A percentile compares a stretch with the other conserved stretches of the same genome.
Evolutionary conservation across 2,888 invertebrate species (phyloP).

Genomic region (Prosapia bicincta): DNA sequence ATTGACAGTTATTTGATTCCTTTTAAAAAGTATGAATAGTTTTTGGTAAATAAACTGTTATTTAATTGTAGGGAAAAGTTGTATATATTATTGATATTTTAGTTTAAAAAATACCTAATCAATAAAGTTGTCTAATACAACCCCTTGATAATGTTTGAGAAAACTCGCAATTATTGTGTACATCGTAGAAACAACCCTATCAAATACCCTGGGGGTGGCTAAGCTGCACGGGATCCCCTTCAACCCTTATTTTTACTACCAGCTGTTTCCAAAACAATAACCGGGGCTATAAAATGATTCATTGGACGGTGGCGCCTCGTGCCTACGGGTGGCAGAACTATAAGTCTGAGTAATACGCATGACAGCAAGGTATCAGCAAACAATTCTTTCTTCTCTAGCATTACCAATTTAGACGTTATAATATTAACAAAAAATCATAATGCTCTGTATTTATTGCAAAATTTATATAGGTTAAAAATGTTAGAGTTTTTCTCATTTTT

Average conservation of each 20-base stretch:
- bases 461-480: neutral
- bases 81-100: no score
- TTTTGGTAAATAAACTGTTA: no score
- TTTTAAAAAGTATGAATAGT: no score
- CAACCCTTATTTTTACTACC: neutral
- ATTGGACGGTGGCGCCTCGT: neutral
- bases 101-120: no score
- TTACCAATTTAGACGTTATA: neutral
- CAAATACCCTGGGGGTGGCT: neutral
- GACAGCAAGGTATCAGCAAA: neutral
- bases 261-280: constrained; percentile 2
- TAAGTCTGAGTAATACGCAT: neutral
- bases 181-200: neutral
- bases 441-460: no score
- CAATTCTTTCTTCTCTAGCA: neutral
- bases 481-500: neutral
- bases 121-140: no score
- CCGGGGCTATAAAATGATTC: neutral
- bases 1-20: no score
- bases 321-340: neutral
- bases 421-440: neutral
- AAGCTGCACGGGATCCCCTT: neutral
- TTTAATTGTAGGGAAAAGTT: no score
- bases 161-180: neutral
- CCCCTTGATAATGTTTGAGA: no score